Conservation (phyloP, 2,888 invertebrate species). For the Tetramorium bicarinatum region DNA sequence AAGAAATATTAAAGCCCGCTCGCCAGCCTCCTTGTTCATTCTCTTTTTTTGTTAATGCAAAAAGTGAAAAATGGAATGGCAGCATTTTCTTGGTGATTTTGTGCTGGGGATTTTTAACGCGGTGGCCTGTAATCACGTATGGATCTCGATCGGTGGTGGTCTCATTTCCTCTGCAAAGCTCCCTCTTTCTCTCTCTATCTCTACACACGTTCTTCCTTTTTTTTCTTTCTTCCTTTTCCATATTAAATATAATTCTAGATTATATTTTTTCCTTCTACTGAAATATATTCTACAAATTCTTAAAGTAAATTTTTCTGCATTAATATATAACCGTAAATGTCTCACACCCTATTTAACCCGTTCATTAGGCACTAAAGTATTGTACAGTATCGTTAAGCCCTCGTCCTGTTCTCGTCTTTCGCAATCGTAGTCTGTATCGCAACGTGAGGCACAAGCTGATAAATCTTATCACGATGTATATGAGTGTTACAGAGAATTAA, state of each 20-base stretch:
- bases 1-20: neutral
- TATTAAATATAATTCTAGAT: neutral
- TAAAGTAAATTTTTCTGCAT: slow-evolving; percentile 6
- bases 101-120: slow-evolving; percentile 75
- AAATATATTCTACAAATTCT: neutral
- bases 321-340: slow-evolving; percentile 36
- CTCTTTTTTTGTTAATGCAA: slow-evolving; percentile 27
- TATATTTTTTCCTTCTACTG: neutral
- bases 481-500: slow-evolving; percentile 8
- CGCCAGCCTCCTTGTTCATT: slow-evolving; percentile 13
- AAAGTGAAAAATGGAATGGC: slow-evolving; percentile 76
- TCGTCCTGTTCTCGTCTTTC: slow-evolving; percentile 39
- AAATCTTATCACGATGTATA: slow-evolving; percentile 15
- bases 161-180: slow-evolving; percentile 64
- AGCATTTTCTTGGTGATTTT: slow-evolving; percentile 76
- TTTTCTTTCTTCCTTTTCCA: neutral
- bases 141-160: slow-evolving; percentile 75
- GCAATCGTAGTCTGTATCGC: slow-evolving; percentile 68
- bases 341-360: slow-evolving; percentile 22
- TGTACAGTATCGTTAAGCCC: slow-evolving; percentile 37
- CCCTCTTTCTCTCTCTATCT: slow-evolving; percentile 30
- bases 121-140: slow-evolving; percentile 58
- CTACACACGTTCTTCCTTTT: neutral
- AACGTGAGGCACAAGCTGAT: slow-evolving; percentile 74
- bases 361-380: slow-evolving; percentile 33